Conservation (phyloP, 2,113 vertebrate species). For the Oxyura jamaicensis region DNA sequence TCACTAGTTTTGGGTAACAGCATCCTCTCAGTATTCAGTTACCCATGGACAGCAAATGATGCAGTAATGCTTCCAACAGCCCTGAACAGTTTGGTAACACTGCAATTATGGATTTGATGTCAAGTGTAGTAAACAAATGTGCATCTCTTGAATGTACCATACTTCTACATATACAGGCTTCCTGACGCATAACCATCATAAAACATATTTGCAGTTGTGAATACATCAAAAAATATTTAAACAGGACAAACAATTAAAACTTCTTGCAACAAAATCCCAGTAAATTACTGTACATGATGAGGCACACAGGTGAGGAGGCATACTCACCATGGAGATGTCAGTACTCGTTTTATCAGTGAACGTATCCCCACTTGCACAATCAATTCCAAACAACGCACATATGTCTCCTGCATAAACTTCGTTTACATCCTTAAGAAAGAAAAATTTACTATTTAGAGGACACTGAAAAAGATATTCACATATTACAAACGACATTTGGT, state of each 20-base stretch:
- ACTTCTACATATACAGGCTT: not conserved
- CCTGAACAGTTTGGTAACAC: not conserved
- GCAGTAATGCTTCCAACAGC: not conserved
- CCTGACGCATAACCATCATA: not conserved
- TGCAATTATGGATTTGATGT: not conserved
- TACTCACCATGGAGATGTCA: slow-evolving; percentile 90
- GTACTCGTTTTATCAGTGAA: slow-evolving; percentile 84
- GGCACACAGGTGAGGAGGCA: not conserved
- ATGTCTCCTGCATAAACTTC: slow-evolving; percentile 94
- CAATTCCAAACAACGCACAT: slow-evolving; percentile 94
- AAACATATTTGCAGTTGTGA: not conserved
- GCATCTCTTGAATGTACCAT: not conserved
- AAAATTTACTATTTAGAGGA: not conserved
- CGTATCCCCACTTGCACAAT: slow-evolving; percentile 96
- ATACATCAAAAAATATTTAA: not conserved
- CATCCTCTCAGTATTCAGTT: not conserved
- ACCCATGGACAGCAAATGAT: not conserved
- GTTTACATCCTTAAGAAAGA: slow-evolving; percentile 85
- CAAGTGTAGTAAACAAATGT: fast-evolving
- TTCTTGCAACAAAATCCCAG: not conserved
- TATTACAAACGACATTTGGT: not conserved
- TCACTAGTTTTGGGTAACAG: not conserved
- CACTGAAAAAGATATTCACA: not conserved
- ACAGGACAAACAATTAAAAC: not conserved
- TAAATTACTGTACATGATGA: not conserved